These are phyloP conservation scores for Cathartes aura DNA, from an alignment of 2,113 vertebrate species.

Conservation along the genomic window DNA sequence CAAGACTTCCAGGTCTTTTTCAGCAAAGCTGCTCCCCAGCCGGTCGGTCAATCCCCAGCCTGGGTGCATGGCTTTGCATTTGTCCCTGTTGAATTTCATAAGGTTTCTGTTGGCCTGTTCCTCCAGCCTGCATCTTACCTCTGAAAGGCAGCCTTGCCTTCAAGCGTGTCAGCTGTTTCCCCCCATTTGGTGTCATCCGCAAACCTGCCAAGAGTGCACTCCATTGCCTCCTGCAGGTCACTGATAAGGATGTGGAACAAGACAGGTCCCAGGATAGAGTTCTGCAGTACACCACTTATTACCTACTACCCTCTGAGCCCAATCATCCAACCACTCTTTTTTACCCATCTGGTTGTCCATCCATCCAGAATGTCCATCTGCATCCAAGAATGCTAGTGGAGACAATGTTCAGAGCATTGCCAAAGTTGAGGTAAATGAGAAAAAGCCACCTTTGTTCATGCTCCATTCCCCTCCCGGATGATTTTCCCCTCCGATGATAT, in stretches of 20 bases:
- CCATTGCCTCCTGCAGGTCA: background rate
- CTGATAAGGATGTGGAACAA: background rate
- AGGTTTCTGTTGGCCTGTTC: background rate
- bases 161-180: background rate
- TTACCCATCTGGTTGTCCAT: background rate
- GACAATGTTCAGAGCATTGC: background rate
- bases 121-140: background rate
- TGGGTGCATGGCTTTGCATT: background rate
- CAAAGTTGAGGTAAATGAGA: background rate
- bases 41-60: too few species aligned
- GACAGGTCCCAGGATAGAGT: background rate
- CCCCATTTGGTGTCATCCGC: background rate
- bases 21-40: background rate
- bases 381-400: background rate
- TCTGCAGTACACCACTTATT: background rate
- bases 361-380: background rate
- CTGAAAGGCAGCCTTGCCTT: background rate
- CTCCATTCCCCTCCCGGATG: background rate
- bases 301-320: background rate
- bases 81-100: background rate
- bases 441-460: background rate
- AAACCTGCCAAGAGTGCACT: background rate
- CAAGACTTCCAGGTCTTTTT: background rate
- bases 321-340: background rate
- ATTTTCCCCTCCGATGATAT: too few species aligned